phyloP scores from a whole-genome alignment of 2,797 vertebrate species.

The Moxostoma hubbsi region DNA sequence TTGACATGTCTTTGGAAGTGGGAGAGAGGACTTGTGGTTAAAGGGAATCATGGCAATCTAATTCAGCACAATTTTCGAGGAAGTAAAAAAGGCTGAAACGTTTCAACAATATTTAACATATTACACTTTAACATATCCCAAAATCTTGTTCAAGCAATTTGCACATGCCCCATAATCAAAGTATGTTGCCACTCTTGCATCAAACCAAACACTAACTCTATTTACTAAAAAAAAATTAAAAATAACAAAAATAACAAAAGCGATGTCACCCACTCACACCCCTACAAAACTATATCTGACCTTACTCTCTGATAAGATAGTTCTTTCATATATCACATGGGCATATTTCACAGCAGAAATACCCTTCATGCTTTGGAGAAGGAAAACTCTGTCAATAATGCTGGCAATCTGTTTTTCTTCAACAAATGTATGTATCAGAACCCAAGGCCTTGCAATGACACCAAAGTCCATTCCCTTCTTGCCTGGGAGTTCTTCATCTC shows the following conservation, averaged over 20 bases:
- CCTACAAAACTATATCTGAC: conserved; percentile 39
- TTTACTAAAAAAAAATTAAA: neutral
- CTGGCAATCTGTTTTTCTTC: conserved; percentile 4
- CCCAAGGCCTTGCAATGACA: neutral
- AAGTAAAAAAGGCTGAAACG: too few species aligned
- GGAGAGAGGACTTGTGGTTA: too few species aligned
- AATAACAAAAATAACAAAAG: neutral
- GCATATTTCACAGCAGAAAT: conserved; percentile 16
- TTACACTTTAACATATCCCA: neutral
- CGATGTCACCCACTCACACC: conserved; percentile 4
- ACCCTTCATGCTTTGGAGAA: conserved; percentile 19
- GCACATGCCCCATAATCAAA: neutral
- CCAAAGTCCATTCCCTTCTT: neutral
- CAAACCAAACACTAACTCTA: neutral
- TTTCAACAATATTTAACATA: too few species aligned
- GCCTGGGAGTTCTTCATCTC: too few species aligned
- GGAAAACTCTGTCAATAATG: conserved; percentile 12
- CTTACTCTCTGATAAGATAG: conserved; percentile 27
- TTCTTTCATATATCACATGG: conserved; percentile 19
- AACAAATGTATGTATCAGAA: conserved; percentile 13
- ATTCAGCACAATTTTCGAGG: too few species aligned
- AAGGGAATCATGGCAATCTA: too few species aligned
- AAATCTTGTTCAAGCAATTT: neutral
- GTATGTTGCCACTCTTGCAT: neutral
- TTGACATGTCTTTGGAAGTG: too few species aligned